These are phyloP conservation scores for Lymantria dispar DNA, from an alignment of 2,888 invertebrate species.

Conservation along the genomic window DNA sequence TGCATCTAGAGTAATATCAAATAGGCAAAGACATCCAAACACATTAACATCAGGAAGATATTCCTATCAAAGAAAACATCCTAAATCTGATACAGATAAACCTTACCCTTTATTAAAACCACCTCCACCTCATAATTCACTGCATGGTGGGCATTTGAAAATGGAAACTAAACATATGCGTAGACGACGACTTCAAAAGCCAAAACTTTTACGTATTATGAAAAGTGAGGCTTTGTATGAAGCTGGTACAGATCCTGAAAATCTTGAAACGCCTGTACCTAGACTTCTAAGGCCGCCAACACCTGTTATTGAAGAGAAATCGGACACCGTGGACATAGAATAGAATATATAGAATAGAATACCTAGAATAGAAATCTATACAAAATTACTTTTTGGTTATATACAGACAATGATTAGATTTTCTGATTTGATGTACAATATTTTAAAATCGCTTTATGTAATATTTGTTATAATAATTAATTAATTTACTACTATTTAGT, in stretches of 20 bases:
- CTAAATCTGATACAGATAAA: conserved; percentile 56
- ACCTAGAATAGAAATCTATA: not conserved
- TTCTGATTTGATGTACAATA: too few species aligned
- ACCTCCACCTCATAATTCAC: conserved; percentile 57
- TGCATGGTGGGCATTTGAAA: conserved; percentile 44
- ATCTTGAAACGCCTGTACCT: conserved; percentile 45
- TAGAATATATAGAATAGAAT: conserved; percentile 8
- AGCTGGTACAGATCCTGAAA: conserved; percentile 46
- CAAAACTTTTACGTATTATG: conserved; percentile 53
- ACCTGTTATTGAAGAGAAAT: conserved; percentile 52
- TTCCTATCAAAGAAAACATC: conserved; percentile 57
- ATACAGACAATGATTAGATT: too few species aligned
- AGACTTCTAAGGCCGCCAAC: conserved; percentile 57
- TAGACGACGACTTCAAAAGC: conserved; percentile 55
- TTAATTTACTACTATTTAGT: too few species aligned
- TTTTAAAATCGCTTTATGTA: too few species aligned
- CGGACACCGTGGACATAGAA: conserved; percentile 24
- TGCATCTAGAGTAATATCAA: conserved; percentile 42
- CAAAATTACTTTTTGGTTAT: not conserved
- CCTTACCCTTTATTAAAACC: conserved; percentile 74
- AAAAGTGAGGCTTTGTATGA: conserved; percentile 67
- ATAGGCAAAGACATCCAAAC: conserved; percentile 60
- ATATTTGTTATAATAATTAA: too few species aligned
- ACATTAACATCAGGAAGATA: conserved; percentile 48
- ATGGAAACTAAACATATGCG: conserved; percentile 49